Evolutionary conservation across 2,797 vertebrate species (phyloP).

Genomic region (Coregonus ussuriensis): DNA sequence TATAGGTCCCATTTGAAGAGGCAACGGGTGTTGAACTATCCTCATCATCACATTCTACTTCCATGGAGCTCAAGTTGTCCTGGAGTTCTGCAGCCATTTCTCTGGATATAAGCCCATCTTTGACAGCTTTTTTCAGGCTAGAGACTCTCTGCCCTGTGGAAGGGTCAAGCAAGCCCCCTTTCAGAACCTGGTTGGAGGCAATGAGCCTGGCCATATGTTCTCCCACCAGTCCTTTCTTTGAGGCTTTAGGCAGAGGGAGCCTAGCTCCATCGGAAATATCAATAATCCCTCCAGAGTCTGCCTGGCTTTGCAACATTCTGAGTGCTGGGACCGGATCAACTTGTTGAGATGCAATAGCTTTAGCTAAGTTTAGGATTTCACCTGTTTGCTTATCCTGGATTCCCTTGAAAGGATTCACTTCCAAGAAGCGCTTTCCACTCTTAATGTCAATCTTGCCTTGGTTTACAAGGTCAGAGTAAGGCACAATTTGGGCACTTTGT

Average conservation of each 20-base stretch:
- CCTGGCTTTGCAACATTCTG: constrained; percentile 85
- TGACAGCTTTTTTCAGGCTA: constrained; percentile 74
- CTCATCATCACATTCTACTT: constrained; percentile 37
- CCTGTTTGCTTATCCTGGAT: constrained; percentile 66
- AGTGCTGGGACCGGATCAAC: constrained; percentile 79
- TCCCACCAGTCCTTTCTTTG: constrained; percentile 75
- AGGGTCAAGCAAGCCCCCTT: constrained; percentile 80
- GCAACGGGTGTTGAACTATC: constrained; percentile 43
- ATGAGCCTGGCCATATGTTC: constrained; percentile 79
- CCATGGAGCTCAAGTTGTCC: constrained; percentile 42
- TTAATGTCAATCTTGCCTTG: constrained; percentile 90
- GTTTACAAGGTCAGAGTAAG: constrained; percentile 86
- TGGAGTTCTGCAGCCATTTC: constrained; percentile 71
- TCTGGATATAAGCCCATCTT: constrained; percentile 72
- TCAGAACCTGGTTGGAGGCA: constrained; percentile 76
- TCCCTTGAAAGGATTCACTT: constrained; percentile 83
- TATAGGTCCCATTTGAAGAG: constrained; percentile 48
- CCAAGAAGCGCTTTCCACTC: constrained; percentile 89
- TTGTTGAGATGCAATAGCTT: constrained; percentile 75
- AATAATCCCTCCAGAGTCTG: constrained; percentile 83
- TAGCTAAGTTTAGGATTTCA: constrained; percentile 64
- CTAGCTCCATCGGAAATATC: constrained; percentile 78
- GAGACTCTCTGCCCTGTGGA: constrained; percentile 68
- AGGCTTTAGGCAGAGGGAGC: constrained; percentile 78
- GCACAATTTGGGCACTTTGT: constrained; percentile 77